Evolutionary conservation across 2,888 invertebrate species (phyloP), one percentile per base, ranked within the genome.

Genomic region (Camponotus fellah): DNA sequence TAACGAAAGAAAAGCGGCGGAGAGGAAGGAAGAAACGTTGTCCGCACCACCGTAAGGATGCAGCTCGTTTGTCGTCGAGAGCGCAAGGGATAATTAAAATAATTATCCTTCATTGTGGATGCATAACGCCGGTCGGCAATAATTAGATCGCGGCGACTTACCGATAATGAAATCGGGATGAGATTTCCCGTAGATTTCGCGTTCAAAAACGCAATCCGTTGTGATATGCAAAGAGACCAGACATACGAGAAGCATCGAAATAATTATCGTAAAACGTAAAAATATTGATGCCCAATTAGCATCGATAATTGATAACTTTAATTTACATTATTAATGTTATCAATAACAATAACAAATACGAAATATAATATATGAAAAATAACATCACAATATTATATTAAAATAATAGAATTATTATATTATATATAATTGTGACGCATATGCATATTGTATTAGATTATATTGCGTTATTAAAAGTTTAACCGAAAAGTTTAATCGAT

Each of bases 81-180:
- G 34, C 66, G 76, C 60, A 26, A 17, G 64, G 72, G 75, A 86
- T 89, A 89, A 89, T 87, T 89, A 83, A 86, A 85, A 85, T 46
- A 77, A 87, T 87, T 84, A 69, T 86, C 82, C 75, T 74, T 85
- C 82, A 56, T 74, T 68, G 60, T 49, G 60, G 37, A 60, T 49
- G 60, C 49, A 64, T 65, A 37, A 49, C 58, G 64, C 49, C 62
- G 65, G 66, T 79, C 62, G 60, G 43, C 43, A 53, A 17, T 62
- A 49, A 81, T 62, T 81, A 66, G 56, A 49, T 53, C 40, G 49
- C 9, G 65, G 21, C 34, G 43, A 53, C 60, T 53, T 17, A 32
- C 66, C 65, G 58, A 81, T 71, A 62, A 75, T 60, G 76, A 56
- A 84, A 85, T 77, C 60, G 76, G 68, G 56, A 58, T 66, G 56